Evolutionary conservation across 2,888 invertebrate species (phyloP), one percentile per base, ranked within the genome.

Genomic region (Cylloceria caligata): DNA sequence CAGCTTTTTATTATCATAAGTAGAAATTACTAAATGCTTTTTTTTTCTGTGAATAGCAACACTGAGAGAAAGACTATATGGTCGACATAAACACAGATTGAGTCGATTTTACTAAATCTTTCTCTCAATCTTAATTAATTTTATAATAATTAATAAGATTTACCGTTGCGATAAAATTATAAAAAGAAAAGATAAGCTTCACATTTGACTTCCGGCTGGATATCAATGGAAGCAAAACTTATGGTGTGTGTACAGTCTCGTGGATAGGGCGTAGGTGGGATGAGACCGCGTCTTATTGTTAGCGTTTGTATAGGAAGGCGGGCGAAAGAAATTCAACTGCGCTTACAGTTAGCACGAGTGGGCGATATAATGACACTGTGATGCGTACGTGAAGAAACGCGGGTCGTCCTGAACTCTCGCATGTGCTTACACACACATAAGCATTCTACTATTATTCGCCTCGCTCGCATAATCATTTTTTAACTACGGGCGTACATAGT

Each of bases 301-400:
- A 76, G 85, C 84, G 77, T 67, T 77, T 79, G 80, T 75, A 76
- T 75, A 72, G 62, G 68, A 62, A 62, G 80, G 74, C 80, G 72
- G 78, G 68, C 81, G 80, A 84, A 86, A 87, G 86, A 86, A 84
- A 87, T 88, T 90, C 88, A 88, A 90, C 90, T 89, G 89, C 87
- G 84, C 86, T 86, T 87, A 88, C 88, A 89, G 88, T 90, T 89
- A 89, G 84, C 85, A 73, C 82, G 88, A 87, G 90, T 90, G 87
- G 90, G 90, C 89, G 90, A 88, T 89, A 88, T 89, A 89, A 90
- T 89, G 87, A 90, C 86, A 78, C 80, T 80, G 86, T 83, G 45
- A 84, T 80, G 84, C 80, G 85, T 86, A 82, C 83, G 85, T 76
- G 75, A 85, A 85, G 85, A 85, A 86, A 88, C 84, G 75, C 78